phyloP scores from a whole-genome alignment of 2,797 vertebrate species.

The Pagetopsis macropterus region DNA sequence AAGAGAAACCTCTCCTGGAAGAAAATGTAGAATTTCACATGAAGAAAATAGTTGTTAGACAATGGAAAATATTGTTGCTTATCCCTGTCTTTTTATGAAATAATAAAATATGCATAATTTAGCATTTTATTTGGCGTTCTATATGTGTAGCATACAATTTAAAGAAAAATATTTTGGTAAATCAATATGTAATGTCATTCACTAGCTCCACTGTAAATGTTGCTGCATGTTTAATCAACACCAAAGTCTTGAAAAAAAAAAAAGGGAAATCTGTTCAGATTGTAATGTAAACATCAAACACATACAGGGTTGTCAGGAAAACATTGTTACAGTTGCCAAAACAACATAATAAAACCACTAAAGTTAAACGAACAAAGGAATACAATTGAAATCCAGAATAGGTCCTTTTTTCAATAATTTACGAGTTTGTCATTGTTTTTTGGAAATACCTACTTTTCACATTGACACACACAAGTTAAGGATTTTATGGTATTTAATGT shows the following conservation, averaged over 20 bases:
- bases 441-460: constrained; percentile 29
- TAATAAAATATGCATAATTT: constrained; percentile 71
- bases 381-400: not conserved
- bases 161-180: constrained; percentile 30
- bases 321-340: constrained; percentile 6
- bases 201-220: constrained; percentile 29
- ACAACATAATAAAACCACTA: constrained; percentile 11
- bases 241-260: not conserved
- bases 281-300: constrained; percentile 33
- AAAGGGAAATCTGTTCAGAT: constrained; percentile 2
- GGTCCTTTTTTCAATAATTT: constrained; percentile 3
- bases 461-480: constrained; percentile 23
- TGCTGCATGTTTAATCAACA: constrained; percentile 25
- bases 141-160: constrained; percentile 9
- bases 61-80: constrained; percentile 74
- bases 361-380: not conserved
- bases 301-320: constrained; percentile 17
- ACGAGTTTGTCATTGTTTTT: constrained; percentile 21
- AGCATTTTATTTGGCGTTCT: constrained; percentile 45
- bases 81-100: constrained; percentile 78
- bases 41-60: constrained; percentile 75
- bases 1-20: constrained; percentile 49
- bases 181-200: constrained; percentile 58
- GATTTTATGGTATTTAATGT: constrained; percentile 15
- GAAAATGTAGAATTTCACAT: constrained; percentile 67